Conservation (phyloP, 2,113 vertebrate species). For the Meleagris gallopavo region DNA sequence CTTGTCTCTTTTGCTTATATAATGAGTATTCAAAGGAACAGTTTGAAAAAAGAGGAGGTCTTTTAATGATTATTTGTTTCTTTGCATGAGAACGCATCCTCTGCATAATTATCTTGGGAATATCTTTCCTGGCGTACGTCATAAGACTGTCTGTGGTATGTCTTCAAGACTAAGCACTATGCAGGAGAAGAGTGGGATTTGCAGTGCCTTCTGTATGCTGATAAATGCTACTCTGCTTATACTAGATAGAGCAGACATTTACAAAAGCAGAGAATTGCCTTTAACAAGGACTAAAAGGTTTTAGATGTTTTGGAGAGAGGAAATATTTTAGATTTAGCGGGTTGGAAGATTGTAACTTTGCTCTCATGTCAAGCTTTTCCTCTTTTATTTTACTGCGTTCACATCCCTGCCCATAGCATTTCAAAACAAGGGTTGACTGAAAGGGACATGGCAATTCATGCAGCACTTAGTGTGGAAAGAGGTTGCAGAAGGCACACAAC, state of each 20-base stretch:
- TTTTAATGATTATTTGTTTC: slow-evolving; percentile 46
- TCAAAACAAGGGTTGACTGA: background rate
- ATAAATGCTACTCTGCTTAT: slow-evolving; percentile 11
- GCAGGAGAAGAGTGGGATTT: slow-evolving; percentile 19
- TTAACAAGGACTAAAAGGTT: background rate
- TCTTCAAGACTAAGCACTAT: slow-evolving; percentile 9
- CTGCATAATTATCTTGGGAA: slow-evolving; percentile 53
- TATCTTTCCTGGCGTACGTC: background rate
- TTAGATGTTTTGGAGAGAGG: background rate
- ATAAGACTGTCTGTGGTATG: background rate
- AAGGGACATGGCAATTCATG: background rate
- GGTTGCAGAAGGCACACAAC: background rate
- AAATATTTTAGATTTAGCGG: background rate
- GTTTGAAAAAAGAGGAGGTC: background rate
- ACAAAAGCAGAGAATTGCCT: background rate
- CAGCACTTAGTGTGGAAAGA: background rate
- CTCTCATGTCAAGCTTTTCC: background rate
- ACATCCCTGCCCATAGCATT: background rate
- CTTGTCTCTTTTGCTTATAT: slow-evolving; percentile 36
- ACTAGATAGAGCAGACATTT: background rate
- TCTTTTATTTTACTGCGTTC: background rate
- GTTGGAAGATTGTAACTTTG: background rate
- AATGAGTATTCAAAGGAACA: slow-evolving; percentile 28
- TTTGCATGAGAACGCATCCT: slow-evolving; percentile 30
- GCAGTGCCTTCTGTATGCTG: background rate